Evolutionary conservation across 1,140 invertebrate genomes (phyloP).

Genomic region (Zaprionus vittiger): DNA sequence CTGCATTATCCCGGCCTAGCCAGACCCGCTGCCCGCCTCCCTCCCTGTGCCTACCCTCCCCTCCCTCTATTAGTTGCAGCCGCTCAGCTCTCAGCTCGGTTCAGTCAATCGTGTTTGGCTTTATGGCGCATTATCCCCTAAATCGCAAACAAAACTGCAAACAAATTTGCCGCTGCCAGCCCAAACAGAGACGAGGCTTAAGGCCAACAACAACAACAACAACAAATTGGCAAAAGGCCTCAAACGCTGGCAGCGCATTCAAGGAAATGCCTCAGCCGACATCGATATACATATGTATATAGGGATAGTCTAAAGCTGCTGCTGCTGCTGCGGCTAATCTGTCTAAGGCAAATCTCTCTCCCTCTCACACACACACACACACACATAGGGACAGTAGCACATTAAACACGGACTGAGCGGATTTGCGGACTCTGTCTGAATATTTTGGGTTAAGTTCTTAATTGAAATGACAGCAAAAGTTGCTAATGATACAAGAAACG

Average conservation of each 20-base stretch:
- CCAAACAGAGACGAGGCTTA: conserved; percentile 36
- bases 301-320: conserved; percentile 12
- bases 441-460: not conserved
- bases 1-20: conserved; percentile 60
- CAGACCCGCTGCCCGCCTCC: conserved; percentile 12
- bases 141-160: conserved; percentile 81
- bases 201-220: conserved; percentile 29
- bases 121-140: conserved; percentile 80
- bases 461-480: conserved; percentile 4
- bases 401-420: conserved; percentile 31
- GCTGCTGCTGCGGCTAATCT: conserved; percentile 12
- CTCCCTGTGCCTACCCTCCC: not conserved
- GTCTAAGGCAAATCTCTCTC: conserved; percentile 10
- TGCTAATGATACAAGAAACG: conserved; percentile 1
- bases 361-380: conserved; percentile 14
- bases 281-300: conserved; percentile 20
- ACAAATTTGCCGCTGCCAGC: conserved; percentile 69
- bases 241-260: not conserved
- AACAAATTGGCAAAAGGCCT: conserved; percentile 35
- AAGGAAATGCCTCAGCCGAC: conserved; percentile 27
- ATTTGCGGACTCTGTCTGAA: conserved; percentile 15
- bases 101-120: conserved; percentile 82
- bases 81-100: conserved; percentile 50
- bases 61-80: conserved; percentile 64
- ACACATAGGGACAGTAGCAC: conserved; percentile 2